Evolutionary conservation across 92 coral and sea anemone genomes (phyloP).

Genomic region (Actinostola sp.): DNA sequence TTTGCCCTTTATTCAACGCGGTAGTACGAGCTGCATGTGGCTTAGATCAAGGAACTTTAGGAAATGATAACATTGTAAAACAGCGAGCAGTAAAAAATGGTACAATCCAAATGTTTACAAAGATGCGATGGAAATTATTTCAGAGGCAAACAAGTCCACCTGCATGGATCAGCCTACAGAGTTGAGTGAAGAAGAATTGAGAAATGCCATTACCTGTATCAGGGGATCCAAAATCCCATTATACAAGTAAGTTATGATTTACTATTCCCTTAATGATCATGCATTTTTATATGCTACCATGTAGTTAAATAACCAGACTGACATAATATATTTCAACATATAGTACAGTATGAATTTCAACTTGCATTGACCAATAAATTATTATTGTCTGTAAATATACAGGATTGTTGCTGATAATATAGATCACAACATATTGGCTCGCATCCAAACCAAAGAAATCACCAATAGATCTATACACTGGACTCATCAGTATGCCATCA

Average conservation of each 20-base stretch:
- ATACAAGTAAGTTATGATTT: conserved; percentile 7
- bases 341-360: no score
- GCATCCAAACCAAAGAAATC: background rate
- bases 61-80: background rate
- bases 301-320: no score
- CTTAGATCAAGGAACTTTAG: conserved; percentile 23
- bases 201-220: background rate
- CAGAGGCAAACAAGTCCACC: conserved; percentile 1
- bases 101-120: conserved; percentile 23
- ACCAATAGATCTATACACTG: background rate
- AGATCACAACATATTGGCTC: background rate
- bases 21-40: conserved; percentile 25
- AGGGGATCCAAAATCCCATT: conserved; percentile 2
- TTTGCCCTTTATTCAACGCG: conserved; percentile 34
- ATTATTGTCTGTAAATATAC: no score
- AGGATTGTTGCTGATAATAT: conserved; percentile 6
- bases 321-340: no score
- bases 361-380: no score
- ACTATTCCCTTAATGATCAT: no score
- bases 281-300: no score
- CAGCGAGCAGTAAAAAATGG: conserved; percentile 15
- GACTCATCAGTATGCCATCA: background rate
- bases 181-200: conserved; percentile 7
- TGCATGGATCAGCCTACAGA: background rate
- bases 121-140: conserved; percentile 2